Evolutionary conservation across 2,888 invertebrate genomes (phyloP).

Genomic region (Stictocephala bisonia): DNA sequence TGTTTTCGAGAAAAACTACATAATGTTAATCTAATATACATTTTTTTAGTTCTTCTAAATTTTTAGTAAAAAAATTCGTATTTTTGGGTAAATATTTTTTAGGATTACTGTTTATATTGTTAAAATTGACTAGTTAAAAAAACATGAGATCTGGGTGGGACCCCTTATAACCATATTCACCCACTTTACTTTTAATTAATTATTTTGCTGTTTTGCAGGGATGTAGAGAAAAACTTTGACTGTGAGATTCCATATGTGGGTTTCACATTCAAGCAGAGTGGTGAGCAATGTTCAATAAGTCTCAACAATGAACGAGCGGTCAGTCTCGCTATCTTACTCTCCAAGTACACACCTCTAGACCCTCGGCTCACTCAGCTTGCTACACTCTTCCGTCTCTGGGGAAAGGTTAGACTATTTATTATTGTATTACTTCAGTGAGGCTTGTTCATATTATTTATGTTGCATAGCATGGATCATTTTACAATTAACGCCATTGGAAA

Average conservation of each 20-base stretch:
- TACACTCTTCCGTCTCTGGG: slow-evolving; percentile 15
- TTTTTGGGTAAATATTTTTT: no score
- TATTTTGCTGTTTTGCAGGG: slow-evolving; percentile 16
- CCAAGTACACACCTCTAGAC: slow-evolving; percentile 29
- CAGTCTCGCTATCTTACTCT: slow-evolving; percentile 6
- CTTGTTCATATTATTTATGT: neutral
- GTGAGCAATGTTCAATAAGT: neutral
- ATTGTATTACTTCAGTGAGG: no score
- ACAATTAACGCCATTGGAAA: neutral
- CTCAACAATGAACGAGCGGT: slow-evolving; percentile 34
- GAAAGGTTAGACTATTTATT: slow-evolving; percentile 3
- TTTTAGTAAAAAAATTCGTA: no score
- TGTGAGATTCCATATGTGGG: slow-evolving; percentile 20
- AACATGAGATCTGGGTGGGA: no score
- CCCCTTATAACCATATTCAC: no score
- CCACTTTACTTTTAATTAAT: no score
- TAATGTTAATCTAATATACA: no score
- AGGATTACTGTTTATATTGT: no score
- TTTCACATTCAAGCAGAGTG: slow-evolving; percentile 15
- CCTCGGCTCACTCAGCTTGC: slow-evolving; percentile 9
- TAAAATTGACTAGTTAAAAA: no score
- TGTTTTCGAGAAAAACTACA: no score
- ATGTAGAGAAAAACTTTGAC: slow-evolving; percentile 20
- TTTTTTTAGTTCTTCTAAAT: no score
- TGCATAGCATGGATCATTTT: neutral